phyloP scores from a whole-genome alignment of 23 tunicate genomes.

The Phallusia fumigata region DNA sequence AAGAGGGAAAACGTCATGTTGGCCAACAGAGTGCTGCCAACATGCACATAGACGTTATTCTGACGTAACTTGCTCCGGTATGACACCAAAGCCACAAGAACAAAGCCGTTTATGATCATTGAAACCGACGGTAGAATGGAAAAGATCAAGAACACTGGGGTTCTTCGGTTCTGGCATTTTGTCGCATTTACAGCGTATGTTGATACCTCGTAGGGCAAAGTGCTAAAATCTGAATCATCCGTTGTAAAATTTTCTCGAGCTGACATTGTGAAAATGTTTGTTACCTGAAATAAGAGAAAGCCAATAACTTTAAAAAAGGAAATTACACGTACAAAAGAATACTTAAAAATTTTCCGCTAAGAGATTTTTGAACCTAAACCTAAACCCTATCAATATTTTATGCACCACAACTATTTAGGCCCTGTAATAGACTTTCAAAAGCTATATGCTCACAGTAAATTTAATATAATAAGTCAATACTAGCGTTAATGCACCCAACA shows the following conservation, averaged over 20 bases:
- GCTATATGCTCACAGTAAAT: no score
- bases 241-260: not conserved
- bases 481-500: no score
- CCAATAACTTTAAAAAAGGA: no score
- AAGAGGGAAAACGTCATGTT: slow-evolving; percentile 52
- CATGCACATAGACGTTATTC: slow-evolving; percentile 58
- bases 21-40: slow-evolving; percentile 47
- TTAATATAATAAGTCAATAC: no score
- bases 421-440: no score
- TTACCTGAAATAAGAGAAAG: no score
- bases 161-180: slow-evolving; percentile 50
- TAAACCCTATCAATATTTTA: no score
- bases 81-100: slow-evolving; percentile 34
- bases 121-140: slow-evolving; percentile 37
- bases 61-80: slow-evolving; percentile 46
- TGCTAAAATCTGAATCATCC: not conserved
- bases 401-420: no score
- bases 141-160: slow-evolving; percentile 38
- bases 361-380: no score
- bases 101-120: slow-evolving; percentile 33
- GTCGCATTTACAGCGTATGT: not conserved
- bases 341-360: no score
- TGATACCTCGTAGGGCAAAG: not conserved
- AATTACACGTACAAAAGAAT: no score
- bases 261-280: not conserved